Conservation (phyloP, 2,888 invertebrate genomes). For the Drosophila formosana region DNA sequence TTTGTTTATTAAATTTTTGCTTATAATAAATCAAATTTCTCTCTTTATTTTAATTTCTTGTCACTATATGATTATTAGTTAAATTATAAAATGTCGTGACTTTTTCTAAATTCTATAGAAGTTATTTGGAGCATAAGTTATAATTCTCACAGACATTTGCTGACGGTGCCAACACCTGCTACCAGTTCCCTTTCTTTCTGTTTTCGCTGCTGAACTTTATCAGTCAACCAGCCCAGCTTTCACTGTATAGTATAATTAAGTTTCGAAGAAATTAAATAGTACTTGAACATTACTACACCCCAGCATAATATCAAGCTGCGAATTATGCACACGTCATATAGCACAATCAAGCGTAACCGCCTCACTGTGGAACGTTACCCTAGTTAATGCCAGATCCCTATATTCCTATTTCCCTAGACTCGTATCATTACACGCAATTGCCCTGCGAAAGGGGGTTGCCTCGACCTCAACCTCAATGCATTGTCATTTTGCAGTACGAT, state of each 20-base stretch:
- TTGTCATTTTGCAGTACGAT: slow-evolving; percentile 57
- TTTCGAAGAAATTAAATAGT: slow-evolving; percentile 16
- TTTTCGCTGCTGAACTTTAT: slow-evolving; percentile 1
- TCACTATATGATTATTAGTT: too few species aligned
- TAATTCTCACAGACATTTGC: slow-evolving; percentile 6
- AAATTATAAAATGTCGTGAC: too few species aligned
- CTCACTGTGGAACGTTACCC: slow-evolving; percentile 57
- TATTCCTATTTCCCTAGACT: slow-evolving; percentile 38
- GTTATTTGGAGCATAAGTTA: not conserved
- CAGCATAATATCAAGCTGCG: slow-evolving; percentile 37
- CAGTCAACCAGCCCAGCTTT: slow-evolving; percentile 1
- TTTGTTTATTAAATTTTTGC: too few species aligned
- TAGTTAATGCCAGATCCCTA: slow-evolving; percentile 25
- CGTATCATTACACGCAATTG: slow-evolving; percentile 75
- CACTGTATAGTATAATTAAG: slow-evolving; percentile 53
- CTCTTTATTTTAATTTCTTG: too few species aligned
- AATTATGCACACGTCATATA: slow-evolving; percentile 77
- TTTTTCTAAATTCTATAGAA: too few species aligned
- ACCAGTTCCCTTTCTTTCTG: not conserved
- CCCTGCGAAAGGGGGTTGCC: slow-evolving; percentile 57
- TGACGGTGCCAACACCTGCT: slow-evolving; percentile 30
- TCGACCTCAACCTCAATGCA: slow-evolving; percentile 25
- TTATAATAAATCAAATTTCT: too few species aligned
- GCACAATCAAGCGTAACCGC: slow-evolving; percentile 80
- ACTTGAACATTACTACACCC: slow-evolving; percentile 19